Evolutionary conservation across 2,888 invertebrate genomes (phyloP).

Genomic region (Cryptocephalus moraei): DNA sequence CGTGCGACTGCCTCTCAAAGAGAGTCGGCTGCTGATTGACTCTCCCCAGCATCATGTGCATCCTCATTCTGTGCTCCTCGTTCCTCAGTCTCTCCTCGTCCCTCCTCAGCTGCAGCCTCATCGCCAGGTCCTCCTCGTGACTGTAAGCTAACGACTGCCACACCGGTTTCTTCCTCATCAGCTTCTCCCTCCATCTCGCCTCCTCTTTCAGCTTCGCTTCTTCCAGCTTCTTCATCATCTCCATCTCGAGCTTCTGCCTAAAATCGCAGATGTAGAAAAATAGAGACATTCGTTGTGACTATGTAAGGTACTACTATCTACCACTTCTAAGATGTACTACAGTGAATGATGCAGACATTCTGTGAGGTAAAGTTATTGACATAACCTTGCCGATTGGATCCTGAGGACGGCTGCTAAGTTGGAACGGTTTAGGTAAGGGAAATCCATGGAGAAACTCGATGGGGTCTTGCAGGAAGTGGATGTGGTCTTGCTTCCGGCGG

Average conservation of each 20-base stretch:
- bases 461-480: slow-evolving; percentile 27
- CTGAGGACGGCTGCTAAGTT: slow-evolving; percentile 60
- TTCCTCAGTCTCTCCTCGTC: slow-evolving; percentile 58
- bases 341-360: too few species aligned
- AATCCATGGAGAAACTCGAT: slow-evolving; percentile 34
- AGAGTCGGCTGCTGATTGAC: slow-evolving; percentile 61
- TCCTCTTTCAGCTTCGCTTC: slow-evolving; percentile 51
- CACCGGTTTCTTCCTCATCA: slow-evolving; percentile 54
- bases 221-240: slow-evolving; percentile 47
- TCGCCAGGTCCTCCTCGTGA: slow-evolving; percentile 57
- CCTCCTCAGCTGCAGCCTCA: slow-evolving; percentile 53
- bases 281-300: too few species aligned
- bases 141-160: slow-evolving; percentile 58
- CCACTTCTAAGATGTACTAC: too few species aligned
- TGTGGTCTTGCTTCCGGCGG: slow-evolving; percentile 28
- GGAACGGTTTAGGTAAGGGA: slow-evolving; percentile 44
- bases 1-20: slow-evolving; percentile 59
- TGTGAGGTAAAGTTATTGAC: background rate
- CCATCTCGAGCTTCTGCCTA: slow-evolving; percentile 51
- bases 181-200: slow-evolving; percentile 47
- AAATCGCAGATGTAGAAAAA: slow-evolving; percentile 2
- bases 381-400: slow-evolving; percentile 47
- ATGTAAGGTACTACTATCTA: too few species aligned
- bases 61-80: slow-evolving; percentile 57
- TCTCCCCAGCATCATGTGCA: slow-evolving; percentile 62